Conservation (phyloP, 2,888 invertebrate genomes). For the Slavum lentiscoides region DNA sequence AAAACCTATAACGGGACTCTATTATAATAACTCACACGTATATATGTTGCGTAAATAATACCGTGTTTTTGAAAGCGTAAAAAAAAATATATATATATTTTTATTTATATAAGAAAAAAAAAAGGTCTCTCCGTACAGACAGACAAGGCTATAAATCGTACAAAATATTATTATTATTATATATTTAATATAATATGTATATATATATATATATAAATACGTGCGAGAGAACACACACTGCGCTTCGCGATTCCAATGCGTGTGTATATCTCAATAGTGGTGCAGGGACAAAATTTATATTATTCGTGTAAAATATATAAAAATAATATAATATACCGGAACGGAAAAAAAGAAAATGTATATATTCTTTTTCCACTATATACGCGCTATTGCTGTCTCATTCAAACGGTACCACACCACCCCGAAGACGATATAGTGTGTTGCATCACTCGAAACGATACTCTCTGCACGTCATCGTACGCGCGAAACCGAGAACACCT, state of each 20-base stretch:
- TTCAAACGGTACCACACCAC: constrained; percentile 31
- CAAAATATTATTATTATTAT: neutral
- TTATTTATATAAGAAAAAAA: no score
- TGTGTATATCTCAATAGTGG: neutral
- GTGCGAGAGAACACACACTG: constrained; percentile 14
- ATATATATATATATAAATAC: neutral
- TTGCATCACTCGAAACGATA: constrained; percentile 22
- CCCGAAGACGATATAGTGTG: constrained; percentile 14
- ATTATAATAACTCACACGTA: neutral
- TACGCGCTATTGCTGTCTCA: neutral
- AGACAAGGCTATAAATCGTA: constrained; percentile 7
- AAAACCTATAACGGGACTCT: constrained; percentile 25
- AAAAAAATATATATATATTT: neutral
- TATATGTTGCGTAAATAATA: constrained; percentile 34
- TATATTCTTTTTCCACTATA: neutral
- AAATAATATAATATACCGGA: no score
- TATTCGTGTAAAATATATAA: no score
- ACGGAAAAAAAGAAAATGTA: no score
- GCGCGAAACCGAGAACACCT: constrained; percentile 8
- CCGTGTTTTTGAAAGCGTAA: constrained; percentile 5
- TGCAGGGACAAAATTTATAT: neutral
- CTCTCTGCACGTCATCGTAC: no score
- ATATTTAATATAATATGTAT: neutral
- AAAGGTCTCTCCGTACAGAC: constrained; percentile 6
- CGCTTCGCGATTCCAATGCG: neutral